Evolutionary conservation across 2,113 vertebrate genomes (phyloP), one percentile per base, ranked within the genome.

Genomic region (Corythornis madagascariensis): DNA sequence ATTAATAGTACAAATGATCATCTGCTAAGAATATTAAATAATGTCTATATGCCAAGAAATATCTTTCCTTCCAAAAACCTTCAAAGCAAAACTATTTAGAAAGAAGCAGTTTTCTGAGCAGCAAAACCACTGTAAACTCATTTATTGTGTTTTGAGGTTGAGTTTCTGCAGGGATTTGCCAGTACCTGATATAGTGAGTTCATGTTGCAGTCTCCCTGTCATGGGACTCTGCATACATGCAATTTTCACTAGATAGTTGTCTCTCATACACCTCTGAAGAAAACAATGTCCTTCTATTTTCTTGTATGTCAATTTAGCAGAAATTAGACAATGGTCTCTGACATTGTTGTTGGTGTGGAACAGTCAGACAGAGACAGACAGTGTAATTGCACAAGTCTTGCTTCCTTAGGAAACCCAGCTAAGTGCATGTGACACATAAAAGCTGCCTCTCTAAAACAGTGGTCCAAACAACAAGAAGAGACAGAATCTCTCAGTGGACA

Each of bases 381-480:
- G 22, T 38, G 33, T 29, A 89, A 84, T 10, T 40, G 21, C 35
- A 69, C 48, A 75, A 64, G 45, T 24, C 45, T 28, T 74, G 69
- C 15, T 78, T 92, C 33, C 66, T 82, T 43, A 61, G 45, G n/a
- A 91, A 84, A 84, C 17, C 16, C 84, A 82, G 52, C 61, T 52
- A 66, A 90, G 90, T 24, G 26, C 29, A 75, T 3, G 31, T 28
- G 59, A 85, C 47, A 87, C 40, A 89, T 56, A 74, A 88, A 75
- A 88, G 22, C 18, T 76, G n/a, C 52, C 74, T 71, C 82, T 94
- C 64, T 83, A 74, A 35, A 89, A 92, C 75, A 86, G 75, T 71
- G 65, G 72, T 92, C 83, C 78, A 93, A 93, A 70, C 67, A 92
- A 84, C 79, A 93, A 92, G 79, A 93, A 88, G 28, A 82, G 45